These are phyloP conservation scores for Ectemnius continuus DNA, from an alignment of 2,888 invertebrate species.

Conservation along the genomic window DNA sequence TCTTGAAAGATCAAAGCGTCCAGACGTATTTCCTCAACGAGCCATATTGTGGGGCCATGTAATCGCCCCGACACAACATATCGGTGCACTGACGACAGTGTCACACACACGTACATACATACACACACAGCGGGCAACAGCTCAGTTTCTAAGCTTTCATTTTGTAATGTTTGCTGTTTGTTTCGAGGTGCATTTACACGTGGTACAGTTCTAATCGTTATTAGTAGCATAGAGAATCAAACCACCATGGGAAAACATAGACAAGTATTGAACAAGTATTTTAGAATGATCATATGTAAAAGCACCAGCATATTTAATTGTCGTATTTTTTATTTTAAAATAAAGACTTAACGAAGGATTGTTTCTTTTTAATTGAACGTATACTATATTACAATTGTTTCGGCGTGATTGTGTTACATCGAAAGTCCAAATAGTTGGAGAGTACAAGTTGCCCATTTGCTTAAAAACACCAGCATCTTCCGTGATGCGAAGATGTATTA, in stretches of 20 bases:
- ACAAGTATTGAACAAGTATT: neutral
- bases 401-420: slow-evolving; percentile 32
- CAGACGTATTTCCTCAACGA: slow-evolving; percentile 58
- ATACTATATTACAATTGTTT: slow-evolving; percentile 41
- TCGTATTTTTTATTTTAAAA: slow-evolving; percentile 37
- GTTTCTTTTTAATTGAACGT: slow-evolving; percentile 45
- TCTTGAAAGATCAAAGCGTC: slow-evolving; percentile 54
- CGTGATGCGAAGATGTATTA: no score
- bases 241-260: neutral
- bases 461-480: no score
- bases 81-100: slow-evolving; percentile 51
- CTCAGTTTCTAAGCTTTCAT: slow-evolving; percentile 42
- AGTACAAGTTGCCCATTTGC: slow-evolving; percentile 47
- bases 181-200: slow-evolving; percentile 39
- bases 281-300: slow-evolving; percentile 22
- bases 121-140: neutral
- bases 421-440: slow-evolving; percentile 44
- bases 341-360: slow-evolving; percentile 38
- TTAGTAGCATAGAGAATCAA: slow-evolving; percentile 12
- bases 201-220: slow-evolving; percentile 24
- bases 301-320: slow-evolving; percentile 28
- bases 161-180: slow-evolving; percentile 30
- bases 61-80: slow-evolving; percentile 57
- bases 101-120: slow-evolving; percentile 18
- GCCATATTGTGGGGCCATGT: slow-evolving; percentile 50